These are phyloP conservation scores for Rhagonycha lutea DNA, from an alignment of 2,888 invertebrate species.

Conservation along the genomic window DNA sequence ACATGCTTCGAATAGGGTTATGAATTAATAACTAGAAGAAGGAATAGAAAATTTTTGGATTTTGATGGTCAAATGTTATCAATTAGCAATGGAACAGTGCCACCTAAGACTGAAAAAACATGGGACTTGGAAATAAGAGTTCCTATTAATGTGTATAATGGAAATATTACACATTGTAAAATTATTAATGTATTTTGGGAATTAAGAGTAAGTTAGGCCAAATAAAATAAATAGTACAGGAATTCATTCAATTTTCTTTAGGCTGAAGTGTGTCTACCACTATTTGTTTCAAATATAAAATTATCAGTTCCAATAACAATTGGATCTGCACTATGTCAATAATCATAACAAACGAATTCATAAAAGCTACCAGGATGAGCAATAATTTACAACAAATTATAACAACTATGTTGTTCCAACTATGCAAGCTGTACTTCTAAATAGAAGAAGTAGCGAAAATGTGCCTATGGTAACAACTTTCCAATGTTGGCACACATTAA, in stretches of 20 bases:
- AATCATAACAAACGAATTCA: background rate
- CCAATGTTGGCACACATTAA: too few species aligned
- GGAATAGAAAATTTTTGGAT: background rate
- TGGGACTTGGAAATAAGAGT: constrained; percentile 14
- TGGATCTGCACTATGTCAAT: constrained; percentile 1
- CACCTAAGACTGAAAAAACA: background rate
- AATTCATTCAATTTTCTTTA: background rate
- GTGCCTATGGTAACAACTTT: too few species aligned
- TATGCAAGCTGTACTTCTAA: too few species aligned
- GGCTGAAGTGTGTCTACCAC: constrained; percentile 11
- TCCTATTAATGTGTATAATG: constrained; percentile 4
- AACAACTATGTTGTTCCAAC: too few species aligned
- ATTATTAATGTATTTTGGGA: constrained; percentile 11
- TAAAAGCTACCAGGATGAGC: background rate
- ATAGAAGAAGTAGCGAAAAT: too few species aligned
- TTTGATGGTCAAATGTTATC: background rate
- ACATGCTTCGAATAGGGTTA: background rate
- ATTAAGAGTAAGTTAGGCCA: constrained; percentile 4
- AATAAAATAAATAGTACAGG: background rate
- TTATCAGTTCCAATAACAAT: constrained; percentile 1
- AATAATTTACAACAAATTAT: background rate
- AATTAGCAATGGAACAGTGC: constrained; percentile 3
- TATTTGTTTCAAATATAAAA: constrained; percentile 1
- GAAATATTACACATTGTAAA: background rate
- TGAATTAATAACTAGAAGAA: background rate